Evolutionary conservation across 64 coral and sea anemone genomes (phyloP).

Genomic region (Anthopleura sola): DNA sequence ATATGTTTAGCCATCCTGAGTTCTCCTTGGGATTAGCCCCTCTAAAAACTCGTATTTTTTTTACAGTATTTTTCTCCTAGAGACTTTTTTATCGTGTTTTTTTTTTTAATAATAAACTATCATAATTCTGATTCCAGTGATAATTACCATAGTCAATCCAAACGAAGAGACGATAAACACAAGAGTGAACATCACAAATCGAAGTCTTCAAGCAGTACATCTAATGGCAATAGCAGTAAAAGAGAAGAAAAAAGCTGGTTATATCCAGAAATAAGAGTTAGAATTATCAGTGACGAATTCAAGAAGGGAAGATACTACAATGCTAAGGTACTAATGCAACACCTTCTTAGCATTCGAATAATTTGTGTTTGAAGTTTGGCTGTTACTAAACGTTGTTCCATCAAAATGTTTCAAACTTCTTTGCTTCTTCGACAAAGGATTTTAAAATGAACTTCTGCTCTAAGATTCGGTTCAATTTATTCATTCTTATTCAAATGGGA

Average conservation of each 20-base stretch:
- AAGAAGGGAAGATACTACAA: slow-evolving; percentile 98
- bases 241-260: slow-evolving; percentile 76
- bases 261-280: slow-evolving; percentile 77
- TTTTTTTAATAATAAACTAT: no score
- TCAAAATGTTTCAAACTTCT: no score
- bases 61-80: no score
- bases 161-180: slow-evolving; percentile 33
- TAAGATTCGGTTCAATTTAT: no score
- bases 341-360: no score
- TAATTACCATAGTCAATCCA: background rate
- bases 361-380: no score
- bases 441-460: no score
- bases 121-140: background rate
- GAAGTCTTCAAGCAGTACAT: slow-evolving; percentile 14
- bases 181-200: slow-evolving; percentile 8
- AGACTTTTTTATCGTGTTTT: no score
- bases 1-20: background rate
- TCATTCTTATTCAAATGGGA: no score
- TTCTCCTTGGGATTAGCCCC: no score
- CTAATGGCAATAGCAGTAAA: slow-evolving; percentile 17
- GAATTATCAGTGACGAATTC: slow-evolving; percentile 87
- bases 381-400: no score
- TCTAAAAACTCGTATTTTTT: no score
- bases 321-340: slow-evolving; percentile 53
- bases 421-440: background rate